Evolutionary conservation across 2,113 vertebrate species (phyloP), one percentile per base, ranked within the genome.

Genomic region (Elgaria multicarinata): DNA sequence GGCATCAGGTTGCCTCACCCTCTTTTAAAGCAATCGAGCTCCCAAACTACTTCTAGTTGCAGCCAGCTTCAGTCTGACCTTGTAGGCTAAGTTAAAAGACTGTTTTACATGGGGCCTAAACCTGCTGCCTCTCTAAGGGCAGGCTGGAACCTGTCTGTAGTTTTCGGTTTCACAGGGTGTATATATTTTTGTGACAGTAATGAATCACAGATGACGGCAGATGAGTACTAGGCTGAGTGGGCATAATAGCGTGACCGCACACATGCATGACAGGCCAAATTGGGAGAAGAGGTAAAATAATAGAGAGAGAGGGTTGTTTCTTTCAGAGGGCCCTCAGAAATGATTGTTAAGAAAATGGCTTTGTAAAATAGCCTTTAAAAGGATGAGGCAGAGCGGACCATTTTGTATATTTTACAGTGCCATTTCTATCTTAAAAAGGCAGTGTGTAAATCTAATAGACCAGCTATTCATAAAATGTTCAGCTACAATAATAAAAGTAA

Each of bases 401-500:
- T 91, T 93, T 62, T 76, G 50, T 84, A 50, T 90, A 78, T 87
- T 95, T 95, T 93, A 94, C 75, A 58, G 88, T 91, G 91, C 89
- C 71, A 74, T 88, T 95, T 92, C 93, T 90, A 92, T 93, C 81
- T 91, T 91, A 91, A 93, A 92, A 95, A 93, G 89, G 83, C 92
- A 77, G n/a, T 78, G 87, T 92, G 86, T 95, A 95, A 96, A 94
- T 95, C 94, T 88, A 91, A 93, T 67, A 74, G 87, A 95, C 93
- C 76, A 92, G 85, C 92, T 95, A 94, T 95, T 92, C 92, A 90
- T 95, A 94, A 93, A 95, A 95, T 79, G 89, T 95, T 96, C 93
- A 89, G 89, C 85, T 91, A 92, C 87, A 92, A 92, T 94, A 95
- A 94, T 96, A 96, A 95, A 96, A 91, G 83, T 92, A 94, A 95